Percentiles rank a stretch among this genome's conserved stretches.
phyloP scores from a whole-genome alignment of 2,888 invertebrate species.

The Imbricaverruca yamaguchii region DNA sequence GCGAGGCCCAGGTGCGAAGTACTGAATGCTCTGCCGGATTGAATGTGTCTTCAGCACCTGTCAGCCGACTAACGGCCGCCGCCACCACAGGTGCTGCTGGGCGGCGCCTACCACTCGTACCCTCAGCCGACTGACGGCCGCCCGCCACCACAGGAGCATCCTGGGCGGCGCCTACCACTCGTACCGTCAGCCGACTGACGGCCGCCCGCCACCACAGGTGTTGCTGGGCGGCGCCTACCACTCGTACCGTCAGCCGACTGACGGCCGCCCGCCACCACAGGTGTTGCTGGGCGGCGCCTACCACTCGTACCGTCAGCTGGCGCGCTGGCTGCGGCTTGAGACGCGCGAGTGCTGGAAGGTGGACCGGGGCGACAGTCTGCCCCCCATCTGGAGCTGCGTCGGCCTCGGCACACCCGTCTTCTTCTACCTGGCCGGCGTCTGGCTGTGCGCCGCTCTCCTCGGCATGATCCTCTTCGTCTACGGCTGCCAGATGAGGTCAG shows the following conservation, averaged over 20 bases:
- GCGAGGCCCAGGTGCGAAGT: too few relatives aligned
- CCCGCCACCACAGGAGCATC: too few relatives aligned
- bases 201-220: too few relatives aligned
- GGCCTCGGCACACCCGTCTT: conserved; percentile 71
- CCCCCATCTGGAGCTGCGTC: conserved; percentile 63
- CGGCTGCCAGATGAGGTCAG: conserved; percentile 57
- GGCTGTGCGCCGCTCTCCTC: conserved; percentile 64
- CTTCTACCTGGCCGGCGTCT: conserved; percentile 72
- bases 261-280: conserved; percentile 36
- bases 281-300: conserved; percentile 48
- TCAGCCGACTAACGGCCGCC: too few relatives aligned
- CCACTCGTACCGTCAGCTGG: conserved; percentile 46
- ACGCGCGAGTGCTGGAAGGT: conserved; percentile 49
- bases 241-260: conserved; percentile 37
- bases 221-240: conserved; percentile 43
- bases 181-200: too few relatives aligned
- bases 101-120: too few relatives aligned
- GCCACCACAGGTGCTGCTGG: too few relatives aligned
- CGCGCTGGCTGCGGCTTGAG: conserved; percentile 40
- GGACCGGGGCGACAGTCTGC: conserved; percentile 54
- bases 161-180: too few relatives aligned
- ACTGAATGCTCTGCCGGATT: too few relatives aligned
- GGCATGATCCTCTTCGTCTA: conserved; percentile 59
- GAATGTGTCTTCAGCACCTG: too few relatives aligned
- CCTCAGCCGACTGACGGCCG: too few relatives aligned